Percentiles rank a stretch among this genome's conserved stretches.
Evolutionary conservation across 2,888 invertebrate genomes (phyloP).

Genomic region (Drepana falcataria): DNA sequence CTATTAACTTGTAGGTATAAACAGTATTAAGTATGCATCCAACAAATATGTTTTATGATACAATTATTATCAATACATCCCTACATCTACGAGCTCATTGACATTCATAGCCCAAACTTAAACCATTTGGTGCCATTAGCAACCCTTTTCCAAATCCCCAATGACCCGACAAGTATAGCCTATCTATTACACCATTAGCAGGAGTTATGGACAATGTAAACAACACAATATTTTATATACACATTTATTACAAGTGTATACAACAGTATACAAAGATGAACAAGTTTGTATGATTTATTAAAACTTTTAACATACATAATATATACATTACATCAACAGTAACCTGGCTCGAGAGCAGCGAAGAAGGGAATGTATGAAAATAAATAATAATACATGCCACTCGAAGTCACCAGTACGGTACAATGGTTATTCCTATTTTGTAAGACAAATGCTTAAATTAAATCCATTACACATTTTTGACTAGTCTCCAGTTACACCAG

Average conservation of each 20-base stretch:
- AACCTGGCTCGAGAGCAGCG: slow-evolving; percentile 42
- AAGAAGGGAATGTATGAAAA: slow-evolving; percentile 61
- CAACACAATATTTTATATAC: slow-evolving; percentile 49
- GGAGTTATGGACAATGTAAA: slow-evolving; percentile 18
- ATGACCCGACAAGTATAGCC: slow-evolving; percentile 11
- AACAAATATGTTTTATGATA: too few relatives aligned
- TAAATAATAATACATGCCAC: slow-evolving; percentile 19
- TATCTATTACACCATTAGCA: slow-evolving; percentile 12
- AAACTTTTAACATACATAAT: slow-evolving; percentile 54
- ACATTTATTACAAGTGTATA: slow-evolving; percentile 72
- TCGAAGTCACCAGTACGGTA: slow-evolving; percentile 5
- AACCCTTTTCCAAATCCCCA: slow-evolving; percentile 1
- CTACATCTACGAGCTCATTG: slow-evolving; percentile 10
- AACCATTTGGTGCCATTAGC: slow-evolving; percentile 8
- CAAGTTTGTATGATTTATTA: slow-evolving; percentile 46
- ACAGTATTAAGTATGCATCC: too few relatives aligned
- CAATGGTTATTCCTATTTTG: slow-evolving; percentile 3
- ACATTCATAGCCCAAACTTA: slow-evolving; percentile 17
- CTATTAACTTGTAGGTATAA: too few relatives aligned
- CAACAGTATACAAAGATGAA: slow-evolving; percentile 66
- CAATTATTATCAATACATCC: too few relatives aligned
- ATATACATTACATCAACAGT: slow-evolving; percentile 26
- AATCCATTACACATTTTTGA: slow-evolving; percentile 2
- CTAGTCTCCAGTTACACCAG: background rate
- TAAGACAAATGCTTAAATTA: background rate